Percentiles rank a stretch among this genome's conserved stretches.
Evolutionary conservation across 2,113 vertebrate genomes (phyloP).

Genomic region (Oophaga pumilio): DNA sequence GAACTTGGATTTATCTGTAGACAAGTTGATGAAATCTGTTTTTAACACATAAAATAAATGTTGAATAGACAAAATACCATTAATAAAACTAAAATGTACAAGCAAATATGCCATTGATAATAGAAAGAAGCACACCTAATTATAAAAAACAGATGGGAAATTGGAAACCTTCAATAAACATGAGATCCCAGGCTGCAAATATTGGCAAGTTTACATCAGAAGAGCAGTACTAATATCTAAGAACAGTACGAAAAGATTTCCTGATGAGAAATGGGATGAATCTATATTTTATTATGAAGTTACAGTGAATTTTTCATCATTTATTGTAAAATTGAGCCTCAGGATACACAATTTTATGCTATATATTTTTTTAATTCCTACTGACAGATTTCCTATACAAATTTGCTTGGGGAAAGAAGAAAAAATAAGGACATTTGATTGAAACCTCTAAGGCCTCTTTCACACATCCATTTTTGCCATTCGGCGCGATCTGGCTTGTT

Average conservation of each 20-base stretch:
- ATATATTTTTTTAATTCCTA: no score
- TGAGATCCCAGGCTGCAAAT: slow-evolving; percentile 5
- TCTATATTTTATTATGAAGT: slow-evolving; percentile 5
- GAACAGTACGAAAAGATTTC: not conserved
- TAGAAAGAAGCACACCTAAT: slow-evolving; percentile 28
- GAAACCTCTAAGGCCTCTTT: no score
- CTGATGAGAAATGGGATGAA: not conserved
- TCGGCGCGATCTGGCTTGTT: no score
- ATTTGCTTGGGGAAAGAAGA: no score
- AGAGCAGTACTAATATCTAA: not conserved
- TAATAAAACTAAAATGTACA: slow-evolving; percentile 20
- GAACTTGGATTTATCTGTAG: not conserved
- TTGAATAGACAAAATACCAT: slow-evolving; percentile 29
- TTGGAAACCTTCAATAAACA: slow-evolving; percentile 31
- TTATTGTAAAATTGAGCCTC: not conserved
- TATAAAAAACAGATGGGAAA: slow-evolving; percentile 40
- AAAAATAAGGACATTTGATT: no score
- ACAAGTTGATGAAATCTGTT: not conserved
- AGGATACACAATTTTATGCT: not conserved
- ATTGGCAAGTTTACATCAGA: not conserved
- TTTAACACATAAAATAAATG: slow-evolving; percentile 27
- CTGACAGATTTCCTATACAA: no score
- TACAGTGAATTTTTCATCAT: not conserved
- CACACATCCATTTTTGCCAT: no score
- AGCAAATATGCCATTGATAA: slow-evolving; percentile 28